These are phyloP conservation scores for Ceratina japonica DNA, from an alignment of 1,140 invertebrate species.

Conservation along the genomic window DNA sequence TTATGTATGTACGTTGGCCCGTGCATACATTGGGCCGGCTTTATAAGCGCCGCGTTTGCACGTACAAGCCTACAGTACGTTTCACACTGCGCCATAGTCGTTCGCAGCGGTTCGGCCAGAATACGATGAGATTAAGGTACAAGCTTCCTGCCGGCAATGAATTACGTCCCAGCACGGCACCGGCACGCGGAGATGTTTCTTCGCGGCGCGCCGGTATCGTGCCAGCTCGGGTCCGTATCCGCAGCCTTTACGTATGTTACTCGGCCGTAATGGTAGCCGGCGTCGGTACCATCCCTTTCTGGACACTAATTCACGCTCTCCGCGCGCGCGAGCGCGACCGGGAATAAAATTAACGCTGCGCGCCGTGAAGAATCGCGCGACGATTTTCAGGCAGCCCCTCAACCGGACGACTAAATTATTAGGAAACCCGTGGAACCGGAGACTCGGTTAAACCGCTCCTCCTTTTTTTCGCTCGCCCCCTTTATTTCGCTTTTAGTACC, in stretches of 20 bases:
- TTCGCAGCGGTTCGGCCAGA: conserved; percentile 32
- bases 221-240: conserved; percentile 42
- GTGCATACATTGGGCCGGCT: conserved; percentile 54
- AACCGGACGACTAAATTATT: conserved; percentile 60
- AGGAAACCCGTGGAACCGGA: conserved; percentile 16
- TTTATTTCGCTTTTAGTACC: conserved; percentile 36
- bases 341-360: conserved; percentile 64
- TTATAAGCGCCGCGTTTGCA: conserved; percentile 57
- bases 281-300: conserved; percentile 59
- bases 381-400: conserved; percentile 55
- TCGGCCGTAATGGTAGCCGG: conserved; percentile 60
- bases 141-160: conserved; percentile 69
- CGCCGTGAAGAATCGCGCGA: conserved; percentile 64
- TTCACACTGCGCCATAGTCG: conserved; percentile 47
- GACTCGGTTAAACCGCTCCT: conserved; percentile 47
- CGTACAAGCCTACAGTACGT: conserved; percentile 53
- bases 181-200: conserved; percentile 63
- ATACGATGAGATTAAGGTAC: conserved; percentile 69
- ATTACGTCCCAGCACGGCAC: conserved; percentile 62
- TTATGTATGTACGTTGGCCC: conserved; percentile 50
- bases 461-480: background rate
- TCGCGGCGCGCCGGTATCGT: conserved; percentile 55
- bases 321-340: conserved; percentile 45
- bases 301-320: conserved; percentile 64
- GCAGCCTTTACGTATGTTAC: conserved; percentile 60